phyloP scores from a whole-genome alignment of 2,113 vertebrate genomes.

The Phalacrocorax pelagicus region DNA sequence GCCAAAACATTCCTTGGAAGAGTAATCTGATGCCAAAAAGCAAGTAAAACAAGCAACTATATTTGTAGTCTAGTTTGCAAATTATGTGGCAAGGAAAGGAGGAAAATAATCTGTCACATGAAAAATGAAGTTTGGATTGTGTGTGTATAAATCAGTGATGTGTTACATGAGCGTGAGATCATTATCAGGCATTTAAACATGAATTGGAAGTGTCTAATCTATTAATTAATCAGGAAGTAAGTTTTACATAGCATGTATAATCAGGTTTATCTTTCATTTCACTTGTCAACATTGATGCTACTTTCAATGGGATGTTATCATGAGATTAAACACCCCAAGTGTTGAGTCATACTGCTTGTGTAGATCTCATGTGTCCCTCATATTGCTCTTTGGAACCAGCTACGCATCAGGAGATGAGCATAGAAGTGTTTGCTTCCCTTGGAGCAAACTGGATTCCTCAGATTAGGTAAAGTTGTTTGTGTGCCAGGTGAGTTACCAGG shows the following conservation, averaged over 20 bases:
- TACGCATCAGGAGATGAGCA: not conserved
- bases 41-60: not conserved
- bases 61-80: slow-evolving; percentile 43
- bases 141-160: slow-evolving; percentile 25
- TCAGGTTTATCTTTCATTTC: slow-evolving; percentile 46
- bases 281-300: slow-evolving; percentile 4
- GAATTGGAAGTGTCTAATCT: slow-evolving; percentile 35
- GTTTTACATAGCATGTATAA: slow-evolving; percentile 22
- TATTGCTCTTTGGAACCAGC: not conserved
- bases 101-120: slow-evolving; percentile 54
- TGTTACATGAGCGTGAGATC: slow-evolving; percentile 6
- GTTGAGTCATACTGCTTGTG: not conserved
- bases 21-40: slow-evolving; percentile 18
- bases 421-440: not conserved
- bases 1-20: slow-evolving; percentile 30
- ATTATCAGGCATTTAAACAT: slow-evolving; percentile 37
- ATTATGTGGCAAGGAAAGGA: slow-evolving; percentile 35
- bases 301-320: not conserved
- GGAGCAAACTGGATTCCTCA: not conserved
- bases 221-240: slow-evolving; percentile 49
- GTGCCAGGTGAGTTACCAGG: not conserved
- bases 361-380: not conserved
- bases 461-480: not conserved
- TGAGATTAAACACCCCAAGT: not conserved
- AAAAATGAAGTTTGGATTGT: slow-evolving; percentile 33